phyloP scores from a whole-genome alignment of 2,113 vertebrate genomes.

The Ammodytes marinus region DNA sequence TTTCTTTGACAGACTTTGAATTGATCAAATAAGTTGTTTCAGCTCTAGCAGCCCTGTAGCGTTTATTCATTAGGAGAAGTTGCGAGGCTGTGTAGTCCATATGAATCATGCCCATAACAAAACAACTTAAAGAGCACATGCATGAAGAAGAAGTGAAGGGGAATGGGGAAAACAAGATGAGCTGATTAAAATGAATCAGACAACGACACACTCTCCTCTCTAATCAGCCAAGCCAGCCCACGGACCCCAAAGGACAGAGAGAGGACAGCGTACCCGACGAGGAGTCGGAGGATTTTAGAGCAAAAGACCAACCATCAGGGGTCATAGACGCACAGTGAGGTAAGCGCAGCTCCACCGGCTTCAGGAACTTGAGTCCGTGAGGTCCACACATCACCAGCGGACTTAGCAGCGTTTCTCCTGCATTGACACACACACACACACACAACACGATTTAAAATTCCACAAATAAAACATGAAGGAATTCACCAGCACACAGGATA shows the following conservation, averaged over 20 bases:
- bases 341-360: slow-evolving; percentile 98
- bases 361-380: slow-evolving; percentile 99
- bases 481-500: slow-evolving; percentile 29
- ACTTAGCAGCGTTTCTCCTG: slow-evolving; percentile 98
- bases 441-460: slow-evolving; percentile 41
- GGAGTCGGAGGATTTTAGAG: slow-evolving; percentile 99
- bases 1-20: neutral
- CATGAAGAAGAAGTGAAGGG: slow-evolving; percentile 30
- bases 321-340: slow-evolving; percentile 99
- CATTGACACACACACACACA: neutral
- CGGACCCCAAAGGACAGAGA: slow-evolving; percentile 94
- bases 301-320: slow-evolving; percentile 99
- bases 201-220: slow-evolving; percentile 64
- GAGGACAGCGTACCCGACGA: slow-evolving; percentile 99
- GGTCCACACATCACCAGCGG: slow-evolving; percentile 99
- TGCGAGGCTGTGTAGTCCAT: neutral
- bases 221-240: slow-evolving; percentile 84
- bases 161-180: slow-evolving; percentile 52
- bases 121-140: neutral
- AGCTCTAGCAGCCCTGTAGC: neutral
- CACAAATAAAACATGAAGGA: slow-evolving; percentile 18
- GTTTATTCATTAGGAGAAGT: neutral
- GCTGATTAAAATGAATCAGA: slow-evolving; percentile 23
- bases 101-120: neutral
- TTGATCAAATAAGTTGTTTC: neutral